Conservation (phyloP, 2,797 vertebrate species). For the Poecilia picta region DNA sequence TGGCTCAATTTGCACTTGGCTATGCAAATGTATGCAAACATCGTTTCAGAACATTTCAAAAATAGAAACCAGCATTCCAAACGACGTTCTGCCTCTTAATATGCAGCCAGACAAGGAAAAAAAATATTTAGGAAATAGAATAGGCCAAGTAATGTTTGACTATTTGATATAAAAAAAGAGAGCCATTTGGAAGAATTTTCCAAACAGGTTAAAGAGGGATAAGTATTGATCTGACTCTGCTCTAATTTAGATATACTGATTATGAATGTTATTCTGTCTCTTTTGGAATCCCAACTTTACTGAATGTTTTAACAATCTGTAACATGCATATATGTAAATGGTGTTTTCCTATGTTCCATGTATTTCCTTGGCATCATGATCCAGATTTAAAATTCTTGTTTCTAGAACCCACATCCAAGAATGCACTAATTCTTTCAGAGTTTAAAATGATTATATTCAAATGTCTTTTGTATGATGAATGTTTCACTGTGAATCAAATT, state of each 20-base stretch:
- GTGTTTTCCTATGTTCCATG: constrained; percentile 30
- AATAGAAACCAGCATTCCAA: constrained; percentile 86
- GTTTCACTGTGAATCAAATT: constrained; percentile 51
- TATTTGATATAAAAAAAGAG: constrained; percentile 68
- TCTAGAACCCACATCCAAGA: constrained; percentile 44
- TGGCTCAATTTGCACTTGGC: constrained; percentile 88
- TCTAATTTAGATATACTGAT: constrained; percentile 48
- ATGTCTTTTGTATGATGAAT: constrained; percentile 30
- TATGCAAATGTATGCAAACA: constrained; percentile 90
- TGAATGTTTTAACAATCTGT: constrained; percentile 35
- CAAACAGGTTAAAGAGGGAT: constrained; percentile 67
- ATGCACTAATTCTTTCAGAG: constrained; percentile 38
- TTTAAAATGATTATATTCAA: constrained; percentile 48
- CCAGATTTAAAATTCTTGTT: constrained; percentile 54
- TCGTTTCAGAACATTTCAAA: constrained; percentile 87
- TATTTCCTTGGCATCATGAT: constrained; percentile 48
- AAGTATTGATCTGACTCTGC: constrained; percentile 32
- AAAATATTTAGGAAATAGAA: constrained; percentile 67
- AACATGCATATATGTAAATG: constrained; percentile 46
- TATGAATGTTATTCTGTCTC: constrained; percentile 32
- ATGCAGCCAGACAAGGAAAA: constrained; percentile 75
- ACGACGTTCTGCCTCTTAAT: constrained; percentile 82
- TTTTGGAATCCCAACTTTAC: constrained; percentile 23
- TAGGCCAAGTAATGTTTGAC: constrained; percentile 63
- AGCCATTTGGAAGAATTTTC: constrained; percentile 49